Percentiles rank a stretch among this genome's conserved stretches.
These are phyloP conservation scores for Poeciliopsis retropinna DNA, from an alignment of 2,113 vertebrate species.

Conservation along the genomic window DNA sequence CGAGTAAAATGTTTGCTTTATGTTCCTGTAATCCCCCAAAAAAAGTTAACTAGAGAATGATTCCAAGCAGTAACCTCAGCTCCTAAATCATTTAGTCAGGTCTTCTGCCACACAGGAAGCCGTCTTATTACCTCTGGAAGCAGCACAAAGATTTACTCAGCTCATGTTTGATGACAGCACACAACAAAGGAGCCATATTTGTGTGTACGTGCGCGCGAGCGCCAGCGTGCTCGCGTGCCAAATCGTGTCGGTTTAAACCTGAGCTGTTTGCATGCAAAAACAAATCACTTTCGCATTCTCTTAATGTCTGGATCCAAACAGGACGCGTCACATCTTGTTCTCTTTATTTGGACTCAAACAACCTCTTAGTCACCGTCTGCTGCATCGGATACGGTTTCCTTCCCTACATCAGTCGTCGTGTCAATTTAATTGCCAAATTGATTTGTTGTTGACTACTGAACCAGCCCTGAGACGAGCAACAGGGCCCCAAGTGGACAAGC, in stretches of 20 bases:
- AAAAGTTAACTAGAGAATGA: conserved; percentile 51
- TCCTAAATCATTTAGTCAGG: conserved; percentile 66
- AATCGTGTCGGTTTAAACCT: conserved; percentile 11
- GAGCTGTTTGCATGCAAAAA: conserved; percentile 37
- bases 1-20: conserved; percentile 24
- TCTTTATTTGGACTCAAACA: conserved; percentile 25
- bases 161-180: conserved; percentile 39
- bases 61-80: conserved; percentile 48
- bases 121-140: conserved; percentile 56
- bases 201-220: conserved; percentile 4
- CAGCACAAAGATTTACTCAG: conserved; percentile 49
- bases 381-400: conserved; percentile 18
- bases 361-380: conserved; percentile 15
- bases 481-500: background rate
- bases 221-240: conserved; percentile 1
- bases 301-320: conserved; percentile 53
- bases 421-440: conserved; percentile 22
- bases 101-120: conserved; percentile 60
- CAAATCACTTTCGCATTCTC: conserved; percentile 15
- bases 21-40: conserved; percentile 18
- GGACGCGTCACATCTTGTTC: conserved; percentile 22
- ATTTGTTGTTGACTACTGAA: conserved; percentile 5
- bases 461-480: background rate
- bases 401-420: conserved; percentile 19
- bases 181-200: conserved; percentile 50